Conservation (phyloP, 1,140 invertebrate species). For the Aradophagus sp. region DNA sequence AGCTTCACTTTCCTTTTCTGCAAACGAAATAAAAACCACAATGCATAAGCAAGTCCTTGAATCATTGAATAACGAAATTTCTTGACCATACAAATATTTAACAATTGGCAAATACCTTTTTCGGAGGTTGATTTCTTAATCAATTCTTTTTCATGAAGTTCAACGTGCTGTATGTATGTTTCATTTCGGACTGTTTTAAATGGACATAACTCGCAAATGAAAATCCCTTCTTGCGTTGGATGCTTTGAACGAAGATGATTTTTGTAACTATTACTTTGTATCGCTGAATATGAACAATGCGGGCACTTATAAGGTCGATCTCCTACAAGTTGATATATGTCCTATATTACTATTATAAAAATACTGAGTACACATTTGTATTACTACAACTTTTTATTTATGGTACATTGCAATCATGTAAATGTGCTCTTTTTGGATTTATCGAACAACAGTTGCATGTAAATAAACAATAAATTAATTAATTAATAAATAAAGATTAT, state of each 20-base stretch:
- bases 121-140: slow-evolving; percentile 64
- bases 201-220: slow-evolving; percentile 77
- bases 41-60: too few species aligned
- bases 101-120: slow-evolving; percentile 55
- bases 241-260: slow-evolving; percentile 80
- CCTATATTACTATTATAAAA: too few species aligned
- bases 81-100: too few species aligned
- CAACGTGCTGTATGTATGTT: slow-evolving; percentile 76
- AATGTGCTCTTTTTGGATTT: too few species aligned
- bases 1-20: slow-evolving; percentile 42
- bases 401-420: too few species aligned
- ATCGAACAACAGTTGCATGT: too few species aligned
- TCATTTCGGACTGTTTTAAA: slow-evolving; percentile 79
- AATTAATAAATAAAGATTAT: too few species aligned
- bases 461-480: too few species aligned
- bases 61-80: too few species aligned
- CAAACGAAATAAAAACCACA: slow-evolving; percentile 9
- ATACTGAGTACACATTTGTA: too few species aligned
- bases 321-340: too few species aligned
- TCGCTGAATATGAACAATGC: slow-evolving; percentile 81
- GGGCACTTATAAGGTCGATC: slow-evolving; percentile 80
- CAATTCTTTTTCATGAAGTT: slow-evolving; percentile 76
- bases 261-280: slow-evolving; percentile 81
- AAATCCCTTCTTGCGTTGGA: slow-evolving; percentile 77
- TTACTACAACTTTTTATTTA: too few species aligned